phyloP scores from a whole-genome alignment of 2,113 vertebrate genomes.

The Maccullochella peelii region DNA sequence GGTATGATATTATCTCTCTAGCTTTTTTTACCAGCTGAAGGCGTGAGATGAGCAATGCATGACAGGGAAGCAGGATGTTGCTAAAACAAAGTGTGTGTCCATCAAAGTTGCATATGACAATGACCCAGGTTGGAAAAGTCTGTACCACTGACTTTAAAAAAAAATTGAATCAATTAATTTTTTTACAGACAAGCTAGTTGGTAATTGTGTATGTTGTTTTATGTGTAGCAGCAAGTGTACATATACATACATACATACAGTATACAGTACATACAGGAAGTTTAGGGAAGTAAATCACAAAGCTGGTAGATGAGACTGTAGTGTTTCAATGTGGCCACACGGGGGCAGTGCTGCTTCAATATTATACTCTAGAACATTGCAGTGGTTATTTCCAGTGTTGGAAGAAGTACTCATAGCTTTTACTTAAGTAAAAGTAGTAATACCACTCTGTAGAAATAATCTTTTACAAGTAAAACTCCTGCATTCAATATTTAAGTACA shows the following conservation, averaged over 20 bases:
- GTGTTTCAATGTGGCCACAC: not conserved
- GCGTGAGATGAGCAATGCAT: not conserved
- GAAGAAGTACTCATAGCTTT: not conserved
- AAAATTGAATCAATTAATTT: no score
- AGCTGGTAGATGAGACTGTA: not conserved
- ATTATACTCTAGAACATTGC: not conserved
- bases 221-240: not conserved
- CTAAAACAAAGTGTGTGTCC: not conserved
- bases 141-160: not conserved
- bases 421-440: no score
- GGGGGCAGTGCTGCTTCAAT: not conserved
- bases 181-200: not conserved
- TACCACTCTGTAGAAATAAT: not conserved
- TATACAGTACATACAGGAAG: no score
- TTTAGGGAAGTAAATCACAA: not conserved
- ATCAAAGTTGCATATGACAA: not conserved
- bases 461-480: not conserved
- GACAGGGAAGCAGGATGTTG: not conserved
- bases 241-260: no score
- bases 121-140: not conserved
- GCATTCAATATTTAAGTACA: not conserved
- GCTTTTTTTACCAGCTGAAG: no score
- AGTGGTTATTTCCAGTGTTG: not conserved
- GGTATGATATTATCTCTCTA: not conserved
- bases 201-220: no score